phyloP scores from a whole-genome alignment of 2,888 invertebrate genomes.

The Protophormia terraenovae region DNA sequence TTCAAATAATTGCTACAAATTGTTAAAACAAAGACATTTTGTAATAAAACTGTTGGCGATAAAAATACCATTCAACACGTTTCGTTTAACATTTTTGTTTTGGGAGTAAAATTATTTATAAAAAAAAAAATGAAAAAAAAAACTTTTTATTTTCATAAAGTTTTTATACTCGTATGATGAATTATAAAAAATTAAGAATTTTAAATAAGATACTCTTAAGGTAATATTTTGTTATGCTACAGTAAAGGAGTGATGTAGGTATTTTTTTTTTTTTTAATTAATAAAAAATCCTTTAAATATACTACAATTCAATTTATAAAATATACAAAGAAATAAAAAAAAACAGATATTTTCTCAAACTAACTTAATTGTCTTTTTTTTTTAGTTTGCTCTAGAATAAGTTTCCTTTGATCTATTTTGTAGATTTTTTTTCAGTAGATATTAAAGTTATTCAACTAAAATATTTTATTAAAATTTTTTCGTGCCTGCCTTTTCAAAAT shows the following conservation, averaged over 20 bases:
- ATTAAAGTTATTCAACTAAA: not conserved
- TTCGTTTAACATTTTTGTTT: not conserved
- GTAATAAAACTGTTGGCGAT: not conserved
- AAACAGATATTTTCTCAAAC: not conserved
- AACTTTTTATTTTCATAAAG: not conserved
- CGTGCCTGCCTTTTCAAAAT: not conserved
- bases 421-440: not conserved
- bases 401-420: not conserved
- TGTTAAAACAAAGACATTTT: not conserved
- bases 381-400: not conserved
- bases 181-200: not conserved
- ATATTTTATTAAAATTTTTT: not conserved
- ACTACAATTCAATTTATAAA: not conserved
- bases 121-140: not conserved
- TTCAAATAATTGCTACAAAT: not conserved
- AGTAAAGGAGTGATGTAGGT: too few species aligned
- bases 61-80: constrained; percentile 4
- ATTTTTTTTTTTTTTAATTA: too few species aligned
- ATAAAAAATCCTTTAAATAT: too few species aligned
- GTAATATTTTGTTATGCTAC: too few species aligned
- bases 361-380: not conserved
- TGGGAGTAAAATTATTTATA: not conserved
- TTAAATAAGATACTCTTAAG: not conserved
- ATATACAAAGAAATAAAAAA: not conserved
- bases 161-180: not conserved